These are phyloP conservation scores for Gisinianus flammeolus DNA, from an alignment of 2,888 invertebrate genomes.

Conservation along the genomic window DNA sequence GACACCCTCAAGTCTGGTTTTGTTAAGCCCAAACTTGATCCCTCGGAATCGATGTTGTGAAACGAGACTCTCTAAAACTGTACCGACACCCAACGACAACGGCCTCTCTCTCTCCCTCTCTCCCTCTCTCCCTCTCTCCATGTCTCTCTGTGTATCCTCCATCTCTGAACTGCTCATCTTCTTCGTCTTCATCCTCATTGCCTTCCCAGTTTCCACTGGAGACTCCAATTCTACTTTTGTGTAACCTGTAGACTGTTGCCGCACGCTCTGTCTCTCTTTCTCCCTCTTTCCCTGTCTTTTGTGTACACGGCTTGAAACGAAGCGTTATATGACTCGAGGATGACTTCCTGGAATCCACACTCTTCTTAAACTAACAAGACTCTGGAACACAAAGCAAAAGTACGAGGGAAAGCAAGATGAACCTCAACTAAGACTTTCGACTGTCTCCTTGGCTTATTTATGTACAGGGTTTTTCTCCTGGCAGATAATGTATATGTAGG, in stretches of 20 bases:
- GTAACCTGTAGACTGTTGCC: background rate
- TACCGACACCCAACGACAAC: background rate
- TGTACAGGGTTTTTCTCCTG: background rate
- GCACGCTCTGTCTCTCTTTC: too few relatives aligned
- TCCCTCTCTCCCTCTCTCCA: too few relatives aligned
- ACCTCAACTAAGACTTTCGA: background rate
- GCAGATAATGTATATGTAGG: background rate
- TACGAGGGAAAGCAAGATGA: too few relatives aligned
- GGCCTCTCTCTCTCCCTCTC: too few relatives aligned
- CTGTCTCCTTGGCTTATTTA: background rate
- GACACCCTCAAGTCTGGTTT: slow-evolving; percentile 10
- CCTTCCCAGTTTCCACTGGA: background rate
- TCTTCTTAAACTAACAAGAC: background rate
- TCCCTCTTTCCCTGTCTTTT: background rate
- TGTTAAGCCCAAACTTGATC: slow-evolving; percentile 8
- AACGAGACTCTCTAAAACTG: background rate
- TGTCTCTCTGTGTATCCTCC: too few relatives aligned
- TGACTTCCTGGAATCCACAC: background rate
- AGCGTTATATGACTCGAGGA: too few relatives aligned
- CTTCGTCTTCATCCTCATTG: too few relatives aligned
- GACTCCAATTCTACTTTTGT: background rate
- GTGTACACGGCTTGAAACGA: too few relatives aligned
- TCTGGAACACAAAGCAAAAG: background rate
- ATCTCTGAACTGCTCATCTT: too few relatives aligned
- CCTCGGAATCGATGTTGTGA: background rate